Percentiles rank a stretch among this genome's conserved stretches.
Evolutionary conservation across 2,113 vertebrate species (phyloP).

Genomic region (Phylloscopus whistleri): DNA sequence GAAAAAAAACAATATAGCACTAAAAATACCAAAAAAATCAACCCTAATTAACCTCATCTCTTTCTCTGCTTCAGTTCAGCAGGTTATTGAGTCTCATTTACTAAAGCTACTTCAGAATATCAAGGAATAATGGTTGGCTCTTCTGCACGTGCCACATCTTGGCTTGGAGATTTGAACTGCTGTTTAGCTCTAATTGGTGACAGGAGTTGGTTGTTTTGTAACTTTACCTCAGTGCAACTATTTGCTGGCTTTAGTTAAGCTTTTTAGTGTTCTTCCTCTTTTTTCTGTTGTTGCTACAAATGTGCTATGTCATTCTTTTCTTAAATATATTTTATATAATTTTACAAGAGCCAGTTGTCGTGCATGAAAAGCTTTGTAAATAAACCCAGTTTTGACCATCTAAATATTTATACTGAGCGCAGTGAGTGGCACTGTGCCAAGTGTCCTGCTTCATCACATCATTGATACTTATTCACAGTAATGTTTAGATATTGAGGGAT

Average conservation of each 20-base stretch:
- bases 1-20: neutral
- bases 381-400: neutral
- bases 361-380: constrained; percentile 48
- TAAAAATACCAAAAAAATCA: neutral
- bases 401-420: constrained; percentile 35
- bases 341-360: constrained; percentile 23
- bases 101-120: constrained; percentile 91
- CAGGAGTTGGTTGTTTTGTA: constrained; percentile 38
- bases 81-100: constrained; percentile 95
- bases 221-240: constrained; percentile 55
- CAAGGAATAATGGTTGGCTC: constrained; percentile 78
- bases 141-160: neutral
- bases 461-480: neutral
- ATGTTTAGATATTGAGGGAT: constrained; percentile 15
- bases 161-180: neutral
- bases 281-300: constrained; percentile 44
- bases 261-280: constrained; percentile 51
- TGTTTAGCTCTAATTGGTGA: neutral
- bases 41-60: neutral
- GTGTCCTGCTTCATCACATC: neutral
- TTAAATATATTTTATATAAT: constrained; percentile 52
- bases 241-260: constrained; percentile 47
- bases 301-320: neutral
- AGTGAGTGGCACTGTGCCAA: neutral
- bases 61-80: constrained; percentile 84